Base-by-base conservation (phyloP, 2,113 vertebrate species). In the Nycticebus coucang region DNA sequence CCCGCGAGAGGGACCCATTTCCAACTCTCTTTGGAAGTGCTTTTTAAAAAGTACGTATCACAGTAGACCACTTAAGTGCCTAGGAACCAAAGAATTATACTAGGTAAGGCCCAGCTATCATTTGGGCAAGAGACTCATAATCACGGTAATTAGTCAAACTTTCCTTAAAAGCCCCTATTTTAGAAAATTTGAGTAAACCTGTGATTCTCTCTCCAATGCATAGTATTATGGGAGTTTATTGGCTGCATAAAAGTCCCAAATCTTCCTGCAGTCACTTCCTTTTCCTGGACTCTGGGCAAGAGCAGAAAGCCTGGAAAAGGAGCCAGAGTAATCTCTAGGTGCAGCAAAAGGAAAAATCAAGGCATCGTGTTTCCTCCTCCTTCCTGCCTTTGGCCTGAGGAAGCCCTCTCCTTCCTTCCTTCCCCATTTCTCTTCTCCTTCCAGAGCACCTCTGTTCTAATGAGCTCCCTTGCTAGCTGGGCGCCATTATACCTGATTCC, bases 101-200 rank as follows among this genome's bases (percentile, higher is more conserved):
- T 12, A 33, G 1, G 10, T 12, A 33, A 1, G 10, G 13, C 21
- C 2, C 53, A 7, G 1, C 66, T 2, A 2, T 53, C 24, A 17
- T 35, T 55, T 85, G 57, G 69, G 21, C 50, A 57, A 64, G 45
- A 28, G 68, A 55, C 26, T 86, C 37, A 10, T 5, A 21, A 35
- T n/a, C 37, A 69, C 15, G 0, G 1, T 13, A 17, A 3, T 12
- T 12, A 4, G 19, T 22, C 71, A 55, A 17, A 17, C 21, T 53
- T 79, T 87, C 41, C 71, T 19, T 74, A 69, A 84, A 53, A 60
- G 0, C 11, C 14, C 22, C 5, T 62, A 26, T 33, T 53, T 68
- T 62, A 50, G 71, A 87, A 93, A 91, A 60, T 17, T 71, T 72
- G 24, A 66, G 14, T 26, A 53, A 15, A 28, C 22, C 55, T 33